phyloP scores from a whole-genome alignment of 1,140 invertebrate species.

The Lamellibrachia luymesi region DNA sequence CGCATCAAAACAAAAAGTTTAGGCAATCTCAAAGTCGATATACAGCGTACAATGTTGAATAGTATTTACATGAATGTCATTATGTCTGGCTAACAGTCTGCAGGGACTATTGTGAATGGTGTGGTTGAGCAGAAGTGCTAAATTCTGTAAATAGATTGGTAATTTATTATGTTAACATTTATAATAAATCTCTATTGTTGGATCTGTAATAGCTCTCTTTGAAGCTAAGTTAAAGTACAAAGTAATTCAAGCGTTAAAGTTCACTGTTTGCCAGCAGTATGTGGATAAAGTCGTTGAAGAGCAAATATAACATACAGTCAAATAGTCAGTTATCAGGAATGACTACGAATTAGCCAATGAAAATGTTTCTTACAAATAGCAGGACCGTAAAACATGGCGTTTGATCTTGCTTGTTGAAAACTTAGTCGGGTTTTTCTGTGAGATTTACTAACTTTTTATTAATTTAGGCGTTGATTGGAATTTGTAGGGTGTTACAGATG shows the following conservation, averaged over 20 bases:
- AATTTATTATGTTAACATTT: too few relatives aligned
- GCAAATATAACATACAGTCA: neutral
- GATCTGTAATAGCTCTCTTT: too few relatives aligned
- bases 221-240: too few relatives aligned
- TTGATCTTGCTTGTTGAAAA: slow-evolving; percentile 5
- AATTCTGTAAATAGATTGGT: too few relatives aligned
- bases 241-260: neutral
- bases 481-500: neutral
- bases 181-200: too few relatives aligned
- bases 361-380: neutral
- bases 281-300: neutral
- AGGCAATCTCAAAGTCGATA: too few relatives aligned
- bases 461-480: neutral
- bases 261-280: neutral
- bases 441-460: slow-evolving; percentile 2
- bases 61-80: too few relatives aligned
- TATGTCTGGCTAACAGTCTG: too few relatives aligned
- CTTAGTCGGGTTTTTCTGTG: neutral
- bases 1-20: too few relatives aligned
- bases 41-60: too few relatives aligned
- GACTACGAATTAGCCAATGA: neutral
- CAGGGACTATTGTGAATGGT: too few relatives aligned
- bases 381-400: neutral
- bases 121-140: too few relatives aligned
- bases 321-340: neutral